Evolutionary conservation across 1,140 invertebrate species (phyloP).

Genomic region (Leptinotarsa lineolata): DNA sequence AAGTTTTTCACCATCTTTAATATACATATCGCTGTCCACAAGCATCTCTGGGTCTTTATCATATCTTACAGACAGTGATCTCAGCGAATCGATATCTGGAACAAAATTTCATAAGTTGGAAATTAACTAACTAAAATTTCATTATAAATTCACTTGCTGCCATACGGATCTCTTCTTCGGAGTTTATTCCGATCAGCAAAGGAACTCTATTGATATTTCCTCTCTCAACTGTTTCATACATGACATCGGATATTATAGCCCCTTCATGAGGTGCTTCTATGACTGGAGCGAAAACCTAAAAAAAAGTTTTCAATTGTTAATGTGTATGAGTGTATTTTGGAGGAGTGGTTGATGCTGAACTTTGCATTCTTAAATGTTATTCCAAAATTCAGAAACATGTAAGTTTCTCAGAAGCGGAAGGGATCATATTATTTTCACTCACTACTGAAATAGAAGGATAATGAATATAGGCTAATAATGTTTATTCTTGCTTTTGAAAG

Average conservation of each 20-base stretch:
- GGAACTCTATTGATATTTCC: constrained; percentile 6
- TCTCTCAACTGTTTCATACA: not conserved
- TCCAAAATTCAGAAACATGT: no score
- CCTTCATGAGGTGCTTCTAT: not conserved
- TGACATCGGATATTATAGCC: not conserved
- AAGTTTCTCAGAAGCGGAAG: no score
- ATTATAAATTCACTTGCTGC: not conserved
- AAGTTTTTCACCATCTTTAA: not conserved
- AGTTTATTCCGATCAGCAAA: not conserved
- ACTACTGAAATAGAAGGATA: no score
- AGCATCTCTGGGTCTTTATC: not conserved
- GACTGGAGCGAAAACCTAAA: constrained; percentile 2
- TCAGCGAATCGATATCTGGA: not conserved
- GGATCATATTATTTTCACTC: no score
- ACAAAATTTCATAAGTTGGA: not conserved
- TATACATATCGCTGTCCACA: constrained; percentile 12
- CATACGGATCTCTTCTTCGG: not conserved
- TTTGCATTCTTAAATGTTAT: no score
- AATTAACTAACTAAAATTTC: no score
- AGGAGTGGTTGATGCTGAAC: not conserved
- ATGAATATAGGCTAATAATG: no score
- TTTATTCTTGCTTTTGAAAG: no score
- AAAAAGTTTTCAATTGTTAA: not conserved
- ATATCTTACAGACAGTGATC: not conserved
- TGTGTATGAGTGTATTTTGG: not conserved